Base-by-base conservation (phyloP, 1,140 invertebrate genomes). In the Triops cancriformis region DNA sequence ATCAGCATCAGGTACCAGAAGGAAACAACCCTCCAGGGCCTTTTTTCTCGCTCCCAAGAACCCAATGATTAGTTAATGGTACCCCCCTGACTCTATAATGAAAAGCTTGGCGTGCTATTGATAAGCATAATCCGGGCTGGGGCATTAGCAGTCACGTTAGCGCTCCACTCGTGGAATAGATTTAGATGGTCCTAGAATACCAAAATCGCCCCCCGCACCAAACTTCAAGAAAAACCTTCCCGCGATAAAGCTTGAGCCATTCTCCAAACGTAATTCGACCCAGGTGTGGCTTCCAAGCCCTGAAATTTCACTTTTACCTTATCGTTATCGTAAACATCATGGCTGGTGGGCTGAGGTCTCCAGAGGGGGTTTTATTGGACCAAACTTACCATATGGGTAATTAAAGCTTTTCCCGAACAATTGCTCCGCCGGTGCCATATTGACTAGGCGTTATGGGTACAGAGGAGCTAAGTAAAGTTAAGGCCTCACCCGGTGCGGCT, bases 131-230 rank as follows among this genome's bases (percentile, higher is more conserved):
- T 64, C 51, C 51, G 51, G 31, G 51, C 51, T 6, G 23, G 51
- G 51, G 51, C 51, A 64, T 64, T 64, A 64, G n/a, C 14, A 64
- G 51, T 64, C 51, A 64, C 51, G 51, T 64, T 64, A 64, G n/a
- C 18, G 51, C 14, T n/a, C 51, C 18, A n/a, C 51, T 23, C 51
- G 23, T 23, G 14, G 51, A 23, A 64, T 64, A 64, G 51, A 64
- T 64, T 64, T 23, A 64, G 51, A 64, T 64, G 18, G 51, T 64
- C 10, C 51, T 18, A 64, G 51, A 64, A 64, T 64, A 23, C 51
- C 51, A 11, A 23, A 64, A 64, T 37, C 31, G 31, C 31, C 31
- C 31, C 7, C 31, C 7, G 31, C 31, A 37, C 7, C 31, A 37
- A 37, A 37, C 2, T 37, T 2, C 51, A n/a, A 23, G 51, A 64